phyloP scores from a whole-genome alignment of 2,888 invertebrate species.

The Drosophila hamatofila region DNA sequence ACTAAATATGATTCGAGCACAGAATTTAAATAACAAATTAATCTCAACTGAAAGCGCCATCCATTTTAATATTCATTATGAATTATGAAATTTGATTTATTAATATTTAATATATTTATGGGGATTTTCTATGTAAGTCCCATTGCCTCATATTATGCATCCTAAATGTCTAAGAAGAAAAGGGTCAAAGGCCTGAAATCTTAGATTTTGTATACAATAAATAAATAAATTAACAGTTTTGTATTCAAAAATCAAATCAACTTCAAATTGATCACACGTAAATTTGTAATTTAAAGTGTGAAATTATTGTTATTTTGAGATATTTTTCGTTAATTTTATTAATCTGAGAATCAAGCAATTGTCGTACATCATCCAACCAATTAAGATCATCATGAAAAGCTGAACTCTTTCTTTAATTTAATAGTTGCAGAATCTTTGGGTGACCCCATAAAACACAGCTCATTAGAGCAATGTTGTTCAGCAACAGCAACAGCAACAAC shows the following conservation, averaged over 20 bases:
- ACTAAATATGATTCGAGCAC: not conserved
- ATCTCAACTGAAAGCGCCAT: not conserved
- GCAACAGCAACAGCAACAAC: not conserved
- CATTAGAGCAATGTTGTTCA: constrained; percentile 4
- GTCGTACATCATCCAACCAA: constrained; percentile 17
- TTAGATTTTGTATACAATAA: not conserved
- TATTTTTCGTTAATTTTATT: not conserved
- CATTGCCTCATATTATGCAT: too few species aligned
- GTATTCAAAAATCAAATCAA: not conserved
- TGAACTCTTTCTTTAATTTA: constrained; percentile 9
- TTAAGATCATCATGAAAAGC: constrained; percentile 19
- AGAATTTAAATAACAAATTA: not conserved
- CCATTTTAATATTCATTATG: not conserved
- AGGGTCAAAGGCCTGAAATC: not conserved
- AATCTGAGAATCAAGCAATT: not conserved
- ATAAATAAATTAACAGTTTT: not conserved
- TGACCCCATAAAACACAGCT: constrained; percentile 11
- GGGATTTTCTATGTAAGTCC: too few species aligned
- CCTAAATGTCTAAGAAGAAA: too few species aligned
- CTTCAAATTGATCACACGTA: not conserved
- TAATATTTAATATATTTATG: not conserved
- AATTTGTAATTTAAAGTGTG: not conserved
- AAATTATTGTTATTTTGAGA: not conserved
- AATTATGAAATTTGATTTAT: not conserved
- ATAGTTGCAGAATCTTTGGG: constrained; percentile 12